Evolutionary conservation across 2,113 vertebrate species (phyloP).

Genomic region (Bubo scandiacus): DNA sequence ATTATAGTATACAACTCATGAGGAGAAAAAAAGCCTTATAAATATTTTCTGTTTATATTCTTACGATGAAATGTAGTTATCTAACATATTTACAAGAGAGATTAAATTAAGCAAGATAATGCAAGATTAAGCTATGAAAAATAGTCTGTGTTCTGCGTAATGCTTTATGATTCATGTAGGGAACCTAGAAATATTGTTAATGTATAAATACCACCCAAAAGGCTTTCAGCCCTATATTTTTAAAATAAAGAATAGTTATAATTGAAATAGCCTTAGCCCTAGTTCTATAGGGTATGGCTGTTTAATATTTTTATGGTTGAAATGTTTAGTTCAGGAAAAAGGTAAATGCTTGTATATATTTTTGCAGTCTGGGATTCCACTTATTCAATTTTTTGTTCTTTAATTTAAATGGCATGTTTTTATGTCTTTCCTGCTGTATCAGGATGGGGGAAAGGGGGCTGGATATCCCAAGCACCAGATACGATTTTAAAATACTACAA

Average conservation of each 20-base stretch:
- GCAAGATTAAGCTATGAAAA: conserved; percentile 68
- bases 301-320: conserved; percentile 85
- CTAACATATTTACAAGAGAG: conserved; percentile 73
- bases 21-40: conserved; percentile 68
- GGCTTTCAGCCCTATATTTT: conserved; percentile 86
- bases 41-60: conserved; percentile 70
- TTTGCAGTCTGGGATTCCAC: conserved; percentile 75
- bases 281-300: conserved; percentile 86
- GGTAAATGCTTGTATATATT: conserved; percentile 82
- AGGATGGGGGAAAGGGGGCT: conserved; percentile 70
- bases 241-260: conserved; percentile 82
- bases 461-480: conserved; percentile 77
- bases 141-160: conserved; percentile 73
- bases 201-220: conserved; percentile 81
- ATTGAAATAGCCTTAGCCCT: conserved; percentile 80
- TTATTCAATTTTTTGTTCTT: conserved; percentile 69
- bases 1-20: conserved; percentile 33
- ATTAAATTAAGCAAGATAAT: conserved; percentile 75
- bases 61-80: conserved; percentile 68
- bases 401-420: conserved; percentile 79
- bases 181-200: conserved; percentile 75
- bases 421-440: conserved; percentile 79
- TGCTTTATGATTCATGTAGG: conserved; percentile 72
- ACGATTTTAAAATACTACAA: conserved; percentile 47
- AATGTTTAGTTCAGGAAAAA: conserved; percentile 79